Base-by-base conservation (phyloP, 1,140 invertebrate genomes). In the Dreissena rostriformis region DNA sequence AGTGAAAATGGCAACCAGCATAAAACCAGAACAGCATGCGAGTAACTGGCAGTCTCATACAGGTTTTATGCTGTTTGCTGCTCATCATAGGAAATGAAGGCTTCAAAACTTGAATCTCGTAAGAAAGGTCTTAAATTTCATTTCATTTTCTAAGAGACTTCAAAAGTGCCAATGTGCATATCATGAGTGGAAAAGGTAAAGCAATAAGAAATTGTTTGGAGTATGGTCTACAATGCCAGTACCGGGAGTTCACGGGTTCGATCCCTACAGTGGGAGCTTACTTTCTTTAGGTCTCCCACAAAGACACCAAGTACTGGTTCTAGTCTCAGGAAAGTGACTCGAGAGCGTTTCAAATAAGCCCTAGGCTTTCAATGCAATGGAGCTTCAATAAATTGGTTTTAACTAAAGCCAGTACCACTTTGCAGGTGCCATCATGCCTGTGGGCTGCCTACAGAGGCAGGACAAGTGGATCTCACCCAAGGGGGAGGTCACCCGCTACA, bases 341-440 rank as follows among this genome's bases (percentile, higher is more conserved):
- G n/a, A n/a, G n/a, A n/a, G n/a, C n/a, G n/a, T n/a, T n/a, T n/a
- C n/a, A n/a, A n/a, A n/a, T n/a, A n/a, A n/a, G n/a, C n/a, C n/a
- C n/a, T n/a, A n/a, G n/a, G n/a, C n/a, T n/a, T n/a, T n/a, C n/a
- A n/a, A n/a, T n/a, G n/a, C n/a, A n/a, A n/a, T n/a, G n/a, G n/a
- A n/a, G n/a, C n/a, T n/a, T n/a, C 1, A 1, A 17, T 72, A 12
- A 19, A 17, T 72, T 1, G 26, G 70, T 29, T 52, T 72, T 5
- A 19, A n/a, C n/a, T n/a, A n/a, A n/a, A n/a, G 10, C 0, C 49
- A 51, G 0, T 67, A 51, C 19, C 29, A n/a, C 29, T n/a, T 87
- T 83, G 63, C 84, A 92, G 92, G 92, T 52, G 81, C 91, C 24
- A 86, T 83, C 10, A 88, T 93, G 61, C 92, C 93, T n/a, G 74